Conservation (phyloP, 2,113 vertebrate genomes). For the Pholis gunnellus region DNA sequence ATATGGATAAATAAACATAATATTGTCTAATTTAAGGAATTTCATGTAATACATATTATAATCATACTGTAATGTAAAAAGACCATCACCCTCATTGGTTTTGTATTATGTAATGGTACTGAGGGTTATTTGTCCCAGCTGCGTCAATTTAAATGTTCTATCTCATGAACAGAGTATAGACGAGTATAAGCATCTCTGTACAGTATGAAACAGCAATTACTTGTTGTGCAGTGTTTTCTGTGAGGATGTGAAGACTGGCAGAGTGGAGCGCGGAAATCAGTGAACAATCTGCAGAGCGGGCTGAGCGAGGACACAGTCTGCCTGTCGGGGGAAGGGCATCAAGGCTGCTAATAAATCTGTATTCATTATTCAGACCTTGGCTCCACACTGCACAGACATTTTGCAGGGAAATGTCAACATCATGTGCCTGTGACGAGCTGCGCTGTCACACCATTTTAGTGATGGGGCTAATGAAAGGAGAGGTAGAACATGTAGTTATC, state of each 20-base stretch:
- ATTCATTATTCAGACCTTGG: slow-evolving; percentile 71
- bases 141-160: background rate
- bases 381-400: slow-evolving; percentile 23
- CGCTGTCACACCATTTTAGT: slow-evolving; percentile 35
- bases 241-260: slow-evolving; percentile 7
- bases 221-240: slow-evolving; percentile 1
- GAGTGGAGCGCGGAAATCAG: slow-evolving; percentile 15
- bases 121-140: background rate
- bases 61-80: background rate
- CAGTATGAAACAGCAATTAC: background rate
- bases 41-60: background rate
- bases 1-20: background rate
- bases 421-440: slow-evolving; percentile 12
- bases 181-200: background rate
- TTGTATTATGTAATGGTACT: background rate
- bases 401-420: slow-evolving; percentile 53
- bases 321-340: slow-evolving; percentile 24
- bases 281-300: slow-evolving; percentile 9
- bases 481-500: background rate
- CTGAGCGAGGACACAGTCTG: slow-evolving; percentile 44
- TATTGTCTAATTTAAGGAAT: background rate
- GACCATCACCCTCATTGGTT: background rate
- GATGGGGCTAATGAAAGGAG: slow-evolving; percentile 7
- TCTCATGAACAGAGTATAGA: background rate
- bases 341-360: slow-evolving; percentile 56